These are phyloP conservation scores for Ectropis crepuscularia DNA, from an alignment of 2,888 invertebrate genomes.

Conservation along the genomic window DNA sequence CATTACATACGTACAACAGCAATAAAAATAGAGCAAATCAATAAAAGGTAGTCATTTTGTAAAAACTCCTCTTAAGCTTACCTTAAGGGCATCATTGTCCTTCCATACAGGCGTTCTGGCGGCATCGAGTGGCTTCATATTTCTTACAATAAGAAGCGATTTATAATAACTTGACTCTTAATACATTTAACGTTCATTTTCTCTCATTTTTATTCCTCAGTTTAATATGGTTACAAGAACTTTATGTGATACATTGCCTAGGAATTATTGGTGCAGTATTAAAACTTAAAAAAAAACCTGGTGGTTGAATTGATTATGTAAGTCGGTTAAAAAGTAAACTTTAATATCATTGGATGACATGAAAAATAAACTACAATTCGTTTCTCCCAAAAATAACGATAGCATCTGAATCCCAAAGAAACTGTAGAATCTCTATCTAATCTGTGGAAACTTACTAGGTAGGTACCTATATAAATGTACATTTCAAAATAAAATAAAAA, in stretches of 20 bases:
- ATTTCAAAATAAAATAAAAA: too few relatives aligned
- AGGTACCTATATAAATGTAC: too few relatives aligned
- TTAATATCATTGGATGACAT: too few relatives aligned
- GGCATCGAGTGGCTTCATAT: constrained; percentile 51
- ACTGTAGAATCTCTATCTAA: too few relatives aligned
- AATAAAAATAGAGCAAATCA: constrained; percentile 10
- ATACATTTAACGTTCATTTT: constrained; percentile 63
- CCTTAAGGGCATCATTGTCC: constrained; percentile 71
- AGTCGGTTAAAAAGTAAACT: too few relatives aligned
- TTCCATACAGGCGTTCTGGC: constrained; percentile 52
- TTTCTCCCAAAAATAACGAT: too few relatives aligned
- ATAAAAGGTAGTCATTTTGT: constrained; percentile 15
- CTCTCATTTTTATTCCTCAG: constrained; percentile 7
- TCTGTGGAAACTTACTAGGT: too few relatives aligned
- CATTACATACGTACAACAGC: neutral
- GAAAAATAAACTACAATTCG: too few relatives aligned
- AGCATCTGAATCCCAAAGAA: too few relatives aligned
- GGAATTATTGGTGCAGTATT: too few relatives aligned
- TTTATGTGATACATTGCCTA: neutral
- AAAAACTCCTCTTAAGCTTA: constrained; percentile 37
- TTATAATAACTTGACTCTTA: constrained; percentile 63
- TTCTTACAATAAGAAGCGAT: constrained; percentile 57
- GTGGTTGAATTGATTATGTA: too few relatives aligned
- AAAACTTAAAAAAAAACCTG: too few relatives aligned
- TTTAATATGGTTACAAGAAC: neutral